Conservation (phyloP, 2,888 invertebrate genomes). For the Laothoe populi region DNA sequence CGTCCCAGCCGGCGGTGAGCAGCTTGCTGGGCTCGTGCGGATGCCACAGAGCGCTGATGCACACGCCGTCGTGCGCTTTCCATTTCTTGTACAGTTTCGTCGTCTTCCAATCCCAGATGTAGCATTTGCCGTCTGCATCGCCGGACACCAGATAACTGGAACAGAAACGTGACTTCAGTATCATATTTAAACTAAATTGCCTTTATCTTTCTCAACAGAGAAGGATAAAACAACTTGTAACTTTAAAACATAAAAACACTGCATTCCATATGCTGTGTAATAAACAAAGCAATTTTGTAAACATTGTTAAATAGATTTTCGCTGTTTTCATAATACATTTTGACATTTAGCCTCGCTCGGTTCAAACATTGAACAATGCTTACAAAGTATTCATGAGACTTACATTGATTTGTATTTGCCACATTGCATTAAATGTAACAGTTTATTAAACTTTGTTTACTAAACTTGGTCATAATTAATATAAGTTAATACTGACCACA, state of each 20-base stretch:
- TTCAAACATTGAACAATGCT: not conserved
- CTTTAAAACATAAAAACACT: not conserved
- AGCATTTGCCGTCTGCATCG: conserved; percentile 99
- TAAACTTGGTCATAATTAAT: not conserved
- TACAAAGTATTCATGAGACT: not conserved
- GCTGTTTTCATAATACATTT: not conserved
- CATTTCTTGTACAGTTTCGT: conserved; percentile 99
- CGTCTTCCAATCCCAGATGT: conserved; percentile 99
- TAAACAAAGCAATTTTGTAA: not conserved
- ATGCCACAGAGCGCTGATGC: conserved; percentile 98
- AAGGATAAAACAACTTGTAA: not conserved
- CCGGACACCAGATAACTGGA: conserved; percentile 97
- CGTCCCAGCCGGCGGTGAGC: conserved; percentile 99
- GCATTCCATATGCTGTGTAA: not conserved
- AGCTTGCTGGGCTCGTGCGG: conserved; percentile 99
- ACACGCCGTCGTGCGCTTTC: conserved; percentile 99
- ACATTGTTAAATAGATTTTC: not conserved
- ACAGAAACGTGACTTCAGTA: conserved; percentile 45
- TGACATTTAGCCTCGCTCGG: conserved; percentile 5
- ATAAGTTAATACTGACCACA: not conserved
- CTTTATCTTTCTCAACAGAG: conserved; percentile 3
- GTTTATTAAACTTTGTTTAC: not conserved
- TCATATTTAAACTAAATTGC: not conserved
- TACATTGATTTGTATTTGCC: too few species aligned
- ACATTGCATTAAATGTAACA: too few species aligned